phyloP scores from a whole-genome alignment of 1,140 invertebrate species.

The Drosophila aff. region DNA sequence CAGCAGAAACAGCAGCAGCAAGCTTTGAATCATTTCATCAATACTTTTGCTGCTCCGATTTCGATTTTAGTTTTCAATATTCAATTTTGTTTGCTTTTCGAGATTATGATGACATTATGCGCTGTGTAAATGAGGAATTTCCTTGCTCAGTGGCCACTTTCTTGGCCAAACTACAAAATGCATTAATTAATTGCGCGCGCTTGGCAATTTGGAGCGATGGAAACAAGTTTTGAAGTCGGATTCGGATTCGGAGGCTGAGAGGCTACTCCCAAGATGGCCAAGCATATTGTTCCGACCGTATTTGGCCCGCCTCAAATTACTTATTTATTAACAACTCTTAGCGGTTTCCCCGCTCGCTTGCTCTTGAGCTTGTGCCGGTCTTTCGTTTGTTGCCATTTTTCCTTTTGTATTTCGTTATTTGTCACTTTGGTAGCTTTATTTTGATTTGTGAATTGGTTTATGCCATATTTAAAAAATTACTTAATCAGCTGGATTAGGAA shows the following conservation, averaged over 20 bases:
- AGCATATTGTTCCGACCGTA: constrained; percentile 68
- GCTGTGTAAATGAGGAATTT: constrained; percentile 70
- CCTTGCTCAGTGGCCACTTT: constrained; percentile 38
- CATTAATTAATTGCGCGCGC: constrained; percentile 78
- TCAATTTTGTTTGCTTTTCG: constrained; percentile 40
- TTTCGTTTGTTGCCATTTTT: not conserved
- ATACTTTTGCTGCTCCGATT: constrained; percentile 21
- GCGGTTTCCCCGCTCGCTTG: not conserved
- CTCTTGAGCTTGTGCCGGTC: not conserved
- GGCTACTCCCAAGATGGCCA: constrained; percentile 61
- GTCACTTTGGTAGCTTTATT: constrained; percentile 27
- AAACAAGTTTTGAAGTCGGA: constrained; percentile 43
- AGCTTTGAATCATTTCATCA: constrained; percentile 32
- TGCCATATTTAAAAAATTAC: constrained; percentile 18
- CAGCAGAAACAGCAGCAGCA: constrained; percentile 18
- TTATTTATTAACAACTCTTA: constrained; percentile 75
- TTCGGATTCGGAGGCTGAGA: constrained; percentile 15
- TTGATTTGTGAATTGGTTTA: constrained; percentile 17
- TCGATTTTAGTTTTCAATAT: constrained; percentile 19
- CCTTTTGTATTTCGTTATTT: constrained; percentile 15
- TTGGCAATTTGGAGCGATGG: constrained; percentile 63
- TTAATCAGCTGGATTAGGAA: not conserved
- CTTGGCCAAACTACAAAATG: constrained; percentile 48
- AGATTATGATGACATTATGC: constrained; percentile 26
- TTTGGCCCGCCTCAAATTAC: constrained; percentile 72